Base-by-base conservation (phyloP, 2,888 invertebrate species). In the Noctua pronuba region DNA sequence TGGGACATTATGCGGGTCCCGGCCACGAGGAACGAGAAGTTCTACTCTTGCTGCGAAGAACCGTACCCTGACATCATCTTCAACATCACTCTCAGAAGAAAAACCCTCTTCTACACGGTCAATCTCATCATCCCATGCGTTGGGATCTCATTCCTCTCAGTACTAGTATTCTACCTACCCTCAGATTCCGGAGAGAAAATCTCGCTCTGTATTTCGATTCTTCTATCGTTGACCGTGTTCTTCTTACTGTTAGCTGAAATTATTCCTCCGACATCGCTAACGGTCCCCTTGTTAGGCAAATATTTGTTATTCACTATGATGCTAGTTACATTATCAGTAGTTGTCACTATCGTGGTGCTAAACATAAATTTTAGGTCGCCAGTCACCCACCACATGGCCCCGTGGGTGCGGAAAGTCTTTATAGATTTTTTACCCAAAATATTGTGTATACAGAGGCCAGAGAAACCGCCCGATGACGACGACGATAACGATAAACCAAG, bases 151-250 rank as follows among this genome's bases (percentile, higher is more conserved):
- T 99, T 99, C 95, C 97, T 99, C 85, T 99, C 99, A 88, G 99
- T 99, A 80, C 97, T 99, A 84, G 99, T 99, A 85, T 99, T 99
- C 97, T 99, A 99, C 95, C 97, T 99, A 90, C 99, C 99, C 80
- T 99, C 99, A 87, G 99, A 99, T 96, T 99, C 99, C 73, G 99
- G 99, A 88, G 99, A 99, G 96, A 99, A 99, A 95, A 99, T 99
- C 90, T 99, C 99, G 84, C 98, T 99, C 86, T 99, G 99, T 95
- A 99, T 99, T 92, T 99, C 99, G 87, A 99, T 99, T 94, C 97
- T 99, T 84, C 98, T 99, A 76, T 99, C 99, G 89, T 97, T 99
- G 93, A 99, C 99, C 92, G 99, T 99, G 97, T 99, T 99, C 97
- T 99, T 99, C 97, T 97, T 99, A 92, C 97, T 99, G 90, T 97